Base-by-base conservation (phyloP, 2,888 invertebrate genomes). In the Chaetogeoica ovagalla region DNA sequence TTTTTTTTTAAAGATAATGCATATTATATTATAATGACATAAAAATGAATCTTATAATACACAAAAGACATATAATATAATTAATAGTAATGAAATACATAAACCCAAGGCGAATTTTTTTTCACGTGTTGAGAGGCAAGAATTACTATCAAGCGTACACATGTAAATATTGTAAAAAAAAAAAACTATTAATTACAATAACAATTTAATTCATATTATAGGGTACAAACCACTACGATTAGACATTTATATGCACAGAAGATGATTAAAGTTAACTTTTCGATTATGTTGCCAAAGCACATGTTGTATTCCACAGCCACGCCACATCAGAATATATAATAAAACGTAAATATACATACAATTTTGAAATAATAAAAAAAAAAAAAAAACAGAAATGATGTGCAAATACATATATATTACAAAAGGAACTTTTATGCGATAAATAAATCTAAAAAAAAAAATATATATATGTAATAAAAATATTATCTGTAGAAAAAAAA, bases 341-440 rank as follows among this genome's bases (percentile, higher is more conserved):
- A 30, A 57, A n/a, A 73, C 13, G n/a, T 72, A 52, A 17, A 15
- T 62, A n/a, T 17, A 55, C 37, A 19, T 59, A 37, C 0, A 8
- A 23, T 75, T 59, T 75, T 59, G 39, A 59, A 59, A 66, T 30
- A 43, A 30, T 1, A 11, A 48, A 48, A 48, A 48, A 48, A 48
- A 48, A 48, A 48, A 48, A 11, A 48, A 19, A 65, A 65, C 21
- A 23, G 19, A 37, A 55, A 68, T 75, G 65, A 57, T 57, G 52
- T 73, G 52, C 19, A 55, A 19, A 55, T 55, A 55, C 6, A 55
- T 19, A 19, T 19, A 63, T 73, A 48, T 59, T 30, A 30, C 30
- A 30, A 30, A 68, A 76, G 75, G 75, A 76, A 76, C 75, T 76
- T 66, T 76, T 76, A 66, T 76, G 66, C 68, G 43, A 68, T 68